A percentile compares a stretch with the other conserved stretches of the same genome.
These are phyloP conservation scores for Pseudopleuronectes americanus DNA, from an alignment of 2,797 vertebrate genomes.

Conservation along the genomic window DNA sequence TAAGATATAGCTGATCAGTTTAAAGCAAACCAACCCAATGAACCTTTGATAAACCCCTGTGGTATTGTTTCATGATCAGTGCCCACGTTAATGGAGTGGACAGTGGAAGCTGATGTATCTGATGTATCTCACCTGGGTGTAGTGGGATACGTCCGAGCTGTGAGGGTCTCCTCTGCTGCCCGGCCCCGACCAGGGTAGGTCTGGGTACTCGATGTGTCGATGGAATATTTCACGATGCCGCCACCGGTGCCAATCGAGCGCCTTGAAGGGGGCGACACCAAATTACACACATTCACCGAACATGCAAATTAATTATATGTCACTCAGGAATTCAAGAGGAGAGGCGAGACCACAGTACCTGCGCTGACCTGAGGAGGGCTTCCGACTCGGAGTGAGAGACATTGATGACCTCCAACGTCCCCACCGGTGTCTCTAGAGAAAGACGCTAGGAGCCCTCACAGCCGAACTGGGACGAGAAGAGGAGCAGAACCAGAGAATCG, in stretches of 20 bases:
- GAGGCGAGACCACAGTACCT: constrained; percentile 71
- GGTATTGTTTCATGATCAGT: not conserved
- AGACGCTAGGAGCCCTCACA: constrained; percentile 59
- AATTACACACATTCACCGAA: not conserved
- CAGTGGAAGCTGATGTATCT: no score
- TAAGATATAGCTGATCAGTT: no score
- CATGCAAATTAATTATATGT: not conserved
- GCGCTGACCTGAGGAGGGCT: constrained; percentile 79
- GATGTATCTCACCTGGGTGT: constrained; percentile 78
- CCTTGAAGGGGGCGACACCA: constrained; percentile 44
- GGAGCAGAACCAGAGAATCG: constrained; percentile 2
- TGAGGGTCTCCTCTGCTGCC: constrained; percentile 89
- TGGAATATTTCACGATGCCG: constrained; percentile 62
- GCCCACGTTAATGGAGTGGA: no score
- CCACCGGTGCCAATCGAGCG: constrained; percentile 74
- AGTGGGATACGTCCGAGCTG: constrained; percentile 84
- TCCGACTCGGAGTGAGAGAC: constrained; percentile 80
- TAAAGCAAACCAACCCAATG: no score
- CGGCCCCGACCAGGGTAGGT: constrained; percentile 88
- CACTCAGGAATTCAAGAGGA: not conserved
- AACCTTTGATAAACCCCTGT: not conserved
- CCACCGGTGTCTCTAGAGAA: constrained; percentile 58
- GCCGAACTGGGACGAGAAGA: constrained; percentile 40
- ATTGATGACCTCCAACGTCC: constrained; percentile 64
- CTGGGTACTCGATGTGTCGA: constrained; percentile 78